Percentiles rank a stretch among this genome's conserved stretches.
Conservation (phyloP, 2,888 invertebrate species). For the Eupithecia vulgata region DNA sequence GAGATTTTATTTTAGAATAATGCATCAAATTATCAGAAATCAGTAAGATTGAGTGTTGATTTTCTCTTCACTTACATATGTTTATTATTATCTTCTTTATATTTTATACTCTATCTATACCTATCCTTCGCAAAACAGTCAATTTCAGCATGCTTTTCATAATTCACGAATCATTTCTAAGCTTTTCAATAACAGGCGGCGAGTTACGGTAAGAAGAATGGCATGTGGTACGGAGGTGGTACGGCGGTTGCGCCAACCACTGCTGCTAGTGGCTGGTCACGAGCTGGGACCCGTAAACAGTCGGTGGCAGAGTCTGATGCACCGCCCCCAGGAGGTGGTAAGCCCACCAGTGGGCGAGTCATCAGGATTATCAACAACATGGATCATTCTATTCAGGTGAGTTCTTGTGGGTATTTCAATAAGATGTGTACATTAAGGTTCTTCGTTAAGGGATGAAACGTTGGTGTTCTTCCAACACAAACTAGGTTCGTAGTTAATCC, state of each 20-base stretch:
- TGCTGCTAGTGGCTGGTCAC: conserved; percentile 88
- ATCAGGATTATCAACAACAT: conserved; percentile 97
- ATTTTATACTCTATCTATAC: neutral
- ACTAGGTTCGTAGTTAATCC: no score
- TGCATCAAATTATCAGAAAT: neutral
- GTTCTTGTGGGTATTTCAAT: conserved; percentile 18
- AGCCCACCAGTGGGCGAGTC: conserved; percentile 92
- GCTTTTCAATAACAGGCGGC: conserved; percentile 86
- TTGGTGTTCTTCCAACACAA: no score
- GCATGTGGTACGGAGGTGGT: conserved; percentile 91
- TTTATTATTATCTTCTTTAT: neutral
- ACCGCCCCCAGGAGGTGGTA: conserved; percentile 88
- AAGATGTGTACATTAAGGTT: neutral
- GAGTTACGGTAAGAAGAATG: conserved; percentile 95
- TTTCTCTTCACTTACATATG: no score
- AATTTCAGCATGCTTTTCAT: neutral
- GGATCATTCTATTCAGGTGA: conserved; percentile 95
- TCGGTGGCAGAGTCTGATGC: conserved; percentile 92
- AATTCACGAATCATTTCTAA: conserved; percentile 8
- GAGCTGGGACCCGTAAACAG: conserved; percentile 91
- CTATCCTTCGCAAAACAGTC: neutral
- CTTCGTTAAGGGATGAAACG: no score
- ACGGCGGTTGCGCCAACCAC: conserved; percentile 71
- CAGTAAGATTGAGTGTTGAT: no score
- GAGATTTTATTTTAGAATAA: no score